Base-by-base conservation (phyloP, 2,888 invertebrate species). In the Lycophotia porphyrea region DNA sequence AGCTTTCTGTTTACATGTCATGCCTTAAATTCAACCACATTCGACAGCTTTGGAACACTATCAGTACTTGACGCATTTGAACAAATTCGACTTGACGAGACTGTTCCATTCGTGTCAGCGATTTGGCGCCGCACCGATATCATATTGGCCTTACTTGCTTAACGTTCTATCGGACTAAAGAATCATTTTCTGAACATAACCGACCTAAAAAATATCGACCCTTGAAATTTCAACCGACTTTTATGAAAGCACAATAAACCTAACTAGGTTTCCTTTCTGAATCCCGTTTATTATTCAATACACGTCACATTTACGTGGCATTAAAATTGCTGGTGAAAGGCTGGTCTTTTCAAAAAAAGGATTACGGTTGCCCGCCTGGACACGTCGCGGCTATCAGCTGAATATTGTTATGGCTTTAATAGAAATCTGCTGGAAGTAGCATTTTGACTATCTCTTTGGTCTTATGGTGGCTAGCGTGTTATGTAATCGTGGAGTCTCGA, bases 211-310 rank as follows among this genome's bases (percentile, higher is more conserved):
- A 71, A 64, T 15, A 36, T n/a, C 42, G 31, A 34, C 1, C 9
- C 4, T 27, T 8, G 5, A 42, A 71, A 49, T 58, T 7, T 49
- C 36, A 34, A 44, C 44, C 27, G 5, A 39, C 18, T 60, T 71
- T 44, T 58, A 80, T 68, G n/a, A 58, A 71, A 81, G 36, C 58
- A 67, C 67, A 58, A 76, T 76, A 67, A 67, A 44, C 52, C 44
- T 76, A 52, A 80, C 61, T 47, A 39, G n/a, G 47, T 5, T 42
- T 36, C 44, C n/a, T 69, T 58, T 69, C 27, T 18, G 42, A 73
- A 69, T 69, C n/a, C 21, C 49, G 42, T 58, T 85, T 82, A 72
- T 52, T 76, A 85, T 86, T 86, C 86, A 78, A 74, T 71, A 72
- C 80, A 81, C 84, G 78, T 70, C 49, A 75, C 71, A 84, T 83